Evolutionary conservation across 2,797 vertebrate species (phyloP), one percentile per base, ranked within the genome.

Genomic region (Tapirus indicus): DNA sequence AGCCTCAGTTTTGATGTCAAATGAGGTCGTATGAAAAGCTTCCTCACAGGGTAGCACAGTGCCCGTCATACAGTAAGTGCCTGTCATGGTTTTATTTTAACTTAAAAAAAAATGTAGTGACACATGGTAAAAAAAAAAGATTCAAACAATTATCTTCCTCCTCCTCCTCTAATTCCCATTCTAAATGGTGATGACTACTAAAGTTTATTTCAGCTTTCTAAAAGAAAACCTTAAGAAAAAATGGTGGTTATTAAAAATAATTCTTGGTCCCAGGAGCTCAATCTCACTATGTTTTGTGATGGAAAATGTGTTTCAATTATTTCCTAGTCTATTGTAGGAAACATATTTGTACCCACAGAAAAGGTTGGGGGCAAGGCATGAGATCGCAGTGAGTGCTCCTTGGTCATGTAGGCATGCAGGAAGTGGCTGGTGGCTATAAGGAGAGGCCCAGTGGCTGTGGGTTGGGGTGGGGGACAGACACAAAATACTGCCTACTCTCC

Each of bases 211-310:
- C 72, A n/a, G 11, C 35, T 69, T 92, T 88, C 38, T 74, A 54
- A 94, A 92, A 94, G 44, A 80, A 91, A 94, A 89, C 49, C 6
- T 52, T 74, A 74, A 80, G 29, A 88, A 77, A 68, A 95, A 62
- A 91, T 80, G 58, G 32, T 60, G 7, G 29, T 49, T 84, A 92
- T 92, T 86, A 88, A 94, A 95, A 78, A 68, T 25, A 84, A 56
- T 23, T 6, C 9, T 75, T 54, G 35, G 7, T 66, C 21, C 60
- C 21, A 88, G 49, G 44, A 27, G 21, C 62, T 95, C 38, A 77
- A 47, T 17, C 16, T 85, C 56, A 92, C 23, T 78, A 3, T 58
- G 66, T 83, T 92, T 89, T 89, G 44, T 71, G 41, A 69, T n/a
- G 13, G 60, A 49, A 92, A 88, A 88, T 69, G 21, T 64, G 13